Evolutionary conservation across 2,888 invertebrate genomes (phyloP).

Genomic region (Cantharis rustica): DNA sequence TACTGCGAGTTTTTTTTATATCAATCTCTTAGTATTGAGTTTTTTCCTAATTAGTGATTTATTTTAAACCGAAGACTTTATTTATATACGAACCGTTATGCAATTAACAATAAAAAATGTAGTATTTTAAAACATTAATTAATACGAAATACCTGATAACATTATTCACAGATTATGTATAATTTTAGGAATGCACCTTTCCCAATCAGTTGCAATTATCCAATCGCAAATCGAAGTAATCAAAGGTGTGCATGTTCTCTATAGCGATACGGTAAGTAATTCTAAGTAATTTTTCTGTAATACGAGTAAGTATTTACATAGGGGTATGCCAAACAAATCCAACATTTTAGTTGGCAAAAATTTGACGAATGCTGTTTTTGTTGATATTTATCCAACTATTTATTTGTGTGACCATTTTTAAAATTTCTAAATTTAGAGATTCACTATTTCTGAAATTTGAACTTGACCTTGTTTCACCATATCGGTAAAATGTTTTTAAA

Average conservation of each 20-base stretch:
- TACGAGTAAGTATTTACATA: not conserved
- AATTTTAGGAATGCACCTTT: constrained; percentile 92
- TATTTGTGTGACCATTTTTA: constrained; percentile 10
- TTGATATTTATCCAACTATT: constrained; percentile 6
- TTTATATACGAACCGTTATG: not conserved
- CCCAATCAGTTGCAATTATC: constrained; percentile 94
- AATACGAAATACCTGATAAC: not conserved
- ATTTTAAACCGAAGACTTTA: not conserved
- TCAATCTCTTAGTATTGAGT: too few species aligned
- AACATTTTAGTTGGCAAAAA: not conserved
- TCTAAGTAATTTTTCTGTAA: not conserved
- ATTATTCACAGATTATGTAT: not conserved
- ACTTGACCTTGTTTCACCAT: not conserved
- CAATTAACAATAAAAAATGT: not conserved
- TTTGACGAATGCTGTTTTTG: constrained; percentile 2
- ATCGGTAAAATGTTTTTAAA: not conserved
- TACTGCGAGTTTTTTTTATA: too few species aligned
- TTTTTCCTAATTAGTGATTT: not conserved
- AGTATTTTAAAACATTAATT: not conserved
- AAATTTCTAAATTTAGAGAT: constrained; percentile 3
- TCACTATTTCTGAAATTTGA: not conserved
- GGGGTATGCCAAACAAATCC: not conserved
- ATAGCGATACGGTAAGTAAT: constrained; percentile 85
- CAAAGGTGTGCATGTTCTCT: constrained; percentile 94
- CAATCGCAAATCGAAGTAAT: constrained; percentile 95